Conservation (phyloP, 2,113 vertebrate species). For the Varanus komodoensis region DNA sequence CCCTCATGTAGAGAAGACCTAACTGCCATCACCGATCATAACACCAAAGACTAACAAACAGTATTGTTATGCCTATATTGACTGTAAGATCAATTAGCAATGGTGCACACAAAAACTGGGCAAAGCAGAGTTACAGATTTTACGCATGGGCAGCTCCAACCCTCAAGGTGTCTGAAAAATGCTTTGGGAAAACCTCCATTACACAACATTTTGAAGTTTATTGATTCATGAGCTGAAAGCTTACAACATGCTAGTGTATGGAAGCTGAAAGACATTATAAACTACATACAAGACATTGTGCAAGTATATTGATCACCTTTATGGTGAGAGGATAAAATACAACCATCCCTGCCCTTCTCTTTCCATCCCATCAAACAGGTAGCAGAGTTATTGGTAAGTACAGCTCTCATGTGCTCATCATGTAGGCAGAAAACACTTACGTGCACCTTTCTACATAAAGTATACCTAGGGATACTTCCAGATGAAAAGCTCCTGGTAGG, state of each 20-base stretch:
- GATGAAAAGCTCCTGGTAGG: too few relatives aligned
- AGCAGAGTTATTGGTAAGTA: background rate
- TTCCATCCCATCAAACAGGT: background rate
- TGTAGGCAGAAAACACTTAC: background rate
- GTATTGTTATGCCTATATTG: background rate
- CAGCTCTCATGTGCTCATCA: background rate
- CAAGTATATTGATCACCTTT: too few relatives aligned
- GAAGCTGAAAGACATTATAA: background rate
- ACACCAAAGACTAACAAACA: background rate
- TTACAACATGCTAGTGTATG: background rate
- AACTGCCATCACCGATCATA: background rate
- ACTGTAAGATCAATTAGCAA: background rate
- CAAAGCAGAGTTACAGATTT: background rate
- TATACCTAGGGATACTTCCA: background rate
- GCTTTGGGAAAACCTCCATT: too few relatives aligned
- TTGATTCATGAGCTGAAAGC: background rate
- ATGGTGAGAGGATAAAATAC: too few relatives aligned
- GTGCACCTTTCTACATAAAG: background rate
- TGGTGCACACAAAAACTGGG: background rate
- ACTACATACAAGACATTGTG: too few relatives aligned
- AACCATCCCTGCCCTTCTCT: too few relatives aligned
- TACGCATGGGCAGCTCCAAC: background rate
- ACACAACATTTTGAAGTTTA: background rate
- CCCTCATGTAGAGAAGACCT: too few relatives aligned
- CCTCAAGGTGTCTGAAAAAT: background rate